These are phyloP conservation scores for Porites divaricata DNA, from an alignment of 92 coral and sea anemone species.

Conservation along the genomic window DNA sequence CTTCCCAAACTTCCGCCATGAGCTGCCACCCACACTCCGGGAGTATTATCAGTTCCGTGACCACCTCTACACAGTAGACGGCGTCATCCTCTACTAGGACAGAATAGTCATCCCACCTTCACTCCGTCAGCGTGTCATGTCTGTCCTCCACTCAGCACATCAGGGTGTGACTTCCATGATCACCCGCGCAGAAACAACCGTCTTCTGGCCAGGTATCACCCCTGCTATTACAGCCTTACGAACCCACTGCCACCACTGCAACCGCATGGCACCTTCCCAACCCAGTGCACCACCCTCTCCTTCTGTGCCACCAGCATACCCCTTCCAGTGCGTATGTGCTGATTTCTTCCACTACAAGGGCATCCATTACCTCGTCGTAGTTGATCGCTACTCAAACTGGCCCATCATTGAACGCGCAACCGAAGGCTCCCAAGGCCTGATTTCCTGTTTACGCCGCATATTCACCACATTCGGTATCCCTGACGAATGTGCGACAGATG, in stretches of 20 bases:
- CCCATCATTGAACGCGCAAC: no score
- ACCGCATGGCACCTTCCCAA: constrained; percentile 4
- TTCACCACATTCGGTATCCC: no score
- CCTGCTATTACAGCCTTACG: constrained; percentile 47
- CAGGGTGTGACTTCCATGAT: no score
- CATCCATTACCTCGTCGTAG: no score
- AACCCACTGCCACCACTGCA: constrained; percentile 57
- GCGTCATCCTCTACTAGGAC: constrained; percentile 60
- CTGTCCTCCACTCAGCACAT: constrained; percentile 48
- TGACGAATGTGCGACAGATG: no score
- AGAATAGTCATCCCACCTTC: constrained; percentile 63
- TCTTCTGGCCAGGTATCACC: constrained; percentile 65
- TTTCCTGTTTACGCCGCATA: no score
- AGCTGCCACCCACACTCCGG: constrained; percentile 44
- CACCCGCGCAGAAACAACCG: constrained; percentile 54
- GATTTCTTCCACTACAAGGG: no score
- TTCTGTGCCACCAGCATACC: no score
- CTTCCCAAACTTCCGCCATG: constrained; percentile 57
- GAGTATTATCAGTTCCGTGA: constrained; percentile 63
- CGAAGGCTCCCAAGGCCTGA: no score
- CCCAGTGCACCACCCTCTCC: constrained; percentile 27
- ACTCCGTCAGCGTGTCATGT: constrained; percentile 34
- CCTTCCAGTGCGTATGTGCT: no score
- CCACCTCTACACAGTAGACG: constrained; percentile 62
- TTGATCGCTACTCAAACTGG: no score